Conservation (phyloP, 2,113 vertebrate species). For the Megaleporinus macrocephalus region DNA sequence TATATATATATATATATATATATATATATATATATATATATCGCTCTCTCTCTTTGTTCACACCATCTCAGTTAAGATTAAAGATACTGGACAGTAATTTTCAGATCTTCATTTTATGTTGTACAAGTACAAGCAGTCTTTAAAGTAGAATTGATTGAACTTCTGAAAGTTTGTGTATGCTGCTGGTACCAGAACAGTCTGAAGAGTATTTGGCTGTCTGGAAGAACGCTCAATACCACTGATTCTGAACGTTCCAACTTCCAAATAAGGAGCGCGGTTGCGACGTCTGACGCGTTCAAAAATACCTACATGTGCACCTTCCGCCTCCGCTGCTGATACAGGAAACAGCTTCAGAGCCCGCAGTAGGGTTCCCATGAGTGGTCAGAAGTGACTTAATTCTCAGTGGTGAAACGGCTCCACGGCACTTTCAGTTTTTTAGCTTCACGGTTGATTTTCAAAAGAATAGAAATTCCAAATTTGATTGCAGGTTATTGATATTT, state of each 20-base stretch:
- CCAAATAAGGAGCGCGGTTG: not conserved
- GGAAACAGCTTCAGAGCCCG: constrained; percentile 29
- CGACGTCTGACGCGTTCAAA: not conserved
- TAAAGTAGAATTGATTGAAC: too few species aligned
- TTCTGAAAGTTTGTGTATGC: too few species aligned
- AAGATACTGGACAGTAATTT: too few species aligned
- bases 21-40: too few species aligned
- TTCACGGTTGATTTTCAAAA: not conserved
- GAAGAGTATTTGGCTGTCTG: not conserved
- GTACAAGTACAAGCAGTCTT: too few species aligned
- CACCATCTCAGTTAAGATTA: too few species aligned
- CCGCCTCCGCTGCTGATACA: not conserved
- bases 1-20: too few species aligned
- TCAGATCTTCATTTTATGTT: too few species aligned
- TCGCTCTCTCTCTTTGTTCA: too few species aligned
- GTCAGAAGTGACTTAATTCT: constrained; percentile 4
- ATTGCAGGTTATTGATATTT: too few species aligned
- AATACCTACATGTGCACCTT: not conserved
- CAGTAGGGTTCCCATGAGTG: constrained; percentile 2
- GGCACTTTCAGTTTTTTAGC: not conserved
- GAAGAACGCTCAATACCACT: not conserved
- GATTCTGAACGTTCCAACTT: not conserved
- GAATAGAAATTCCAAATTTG: too few species aligned
- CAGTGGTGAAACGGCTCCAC: not conserved
- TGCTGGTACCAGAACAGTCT: too few species aligned